phyloP scores from a whole-genome alignment of 2,797 vertebrate species.

The Myotis daubentonii region DNA sequence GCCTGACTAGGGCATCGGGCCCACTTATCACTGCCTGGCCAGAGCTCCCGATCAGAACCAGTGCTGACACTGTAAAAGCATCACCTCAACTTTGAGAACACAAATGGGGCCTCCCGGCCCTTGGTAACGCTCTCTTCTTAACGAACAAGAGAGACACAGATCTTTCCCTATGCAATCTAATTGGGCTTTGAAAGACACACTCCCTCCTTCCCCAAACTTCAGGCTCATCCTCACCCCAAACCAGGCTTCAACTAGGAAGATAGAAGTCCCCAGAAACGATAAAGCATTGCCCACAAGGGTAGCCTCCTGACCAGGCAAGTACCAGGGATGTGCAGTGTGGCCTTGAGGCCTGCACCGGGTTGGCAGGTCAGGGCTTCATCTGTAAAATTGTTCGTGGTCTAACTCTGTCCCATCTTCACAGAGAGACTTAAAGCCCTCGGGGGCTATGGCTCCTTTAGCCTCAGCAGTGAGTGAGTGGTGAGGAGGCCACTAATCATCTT shows the following conservation, averaged over 20 bases:
- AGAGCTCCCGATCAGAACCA: not conserved
- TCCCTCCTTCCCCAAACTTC: not conserved
- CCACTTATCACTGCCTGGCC: not conserved
- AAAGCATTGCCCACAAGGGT: not conserved
- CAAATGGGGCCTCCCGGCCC: not conserved
- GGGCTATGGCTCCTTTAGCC: not conserved
- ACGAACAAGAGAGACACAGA: not conserved
- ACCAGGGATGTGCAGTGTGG: not conserved
- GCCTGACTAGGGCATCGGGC: not conserved
- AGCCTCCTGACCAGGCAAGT: not conserved
- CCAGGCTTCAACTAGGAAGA: not conserved
- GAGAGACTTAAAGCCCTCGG: not conserved
- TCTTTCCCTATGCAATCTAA: not conserved
- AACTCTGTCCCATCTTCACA: not conserved
- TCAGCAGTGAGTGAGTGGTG: not conserved
- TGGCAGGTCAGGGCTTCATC: not conserved
- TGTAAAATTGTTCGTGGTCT: not conserved
- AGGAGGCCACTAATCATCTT: not conserved
- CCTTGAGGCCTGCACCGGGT: not conserved
- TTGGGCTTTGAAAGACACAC: not conserved
- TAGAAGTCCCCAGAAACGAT: not conserved
- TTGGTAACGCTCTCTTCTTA: not conserved
- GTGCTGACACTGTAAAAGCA: not conserved
- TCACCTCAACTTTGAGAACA: not conserved
- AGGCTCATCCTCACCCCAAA: not conserved